Base-by-base conservation (phyloP, 2,113 vertebrate species). In the Embiotoca jacksoni region DNA sequence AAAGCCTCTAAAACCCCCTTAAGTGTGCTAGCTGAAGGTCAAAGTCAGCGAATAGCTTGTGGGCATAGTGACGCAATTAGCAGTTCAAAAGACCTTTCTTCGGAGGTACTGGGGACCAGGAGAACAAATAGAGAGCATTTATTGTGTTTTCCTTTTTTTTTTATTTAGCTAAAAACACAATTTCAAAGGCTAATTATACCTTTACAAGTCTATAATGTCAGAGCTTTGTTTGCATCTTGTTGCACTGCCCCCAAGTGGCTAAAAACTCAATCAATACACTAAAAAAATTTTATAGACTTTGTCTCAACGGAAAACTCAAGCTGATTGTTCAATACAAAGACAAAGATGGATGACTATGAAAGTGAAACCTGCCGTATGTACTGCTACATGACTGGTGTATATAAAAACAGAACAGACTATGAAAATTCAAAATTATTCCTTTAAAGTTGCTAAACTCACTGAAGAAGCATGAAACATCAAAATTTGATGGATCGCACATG, bases 381-480 rank as follows among this genome's bases (percentile, higher is more conserved):
- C 35, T 63, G 16, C 30, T 49, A 58, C 33, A 37, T 16, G 16
- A 75, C 30, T 6, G 1, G 46, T 64, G 53, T 39, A 41, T 50
- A 70, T 72, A 57, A 69, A 72, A 70, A 15, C 56, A 7, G 44
- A 56, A 78, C 4, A 64, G 76, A 85, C 70, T 35, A 64, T 33
- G 64, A 63, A 10, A 44, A n/a, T 50, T 70, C 74, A 37, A 56
- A 57, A 81, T 68, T 55, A 73, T 86, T 88, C 69, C 69, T 80
- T 67, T 68, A 77, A 53, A 66, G 61, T 50, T 75, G 60, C 54
- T 68, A 73, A 72, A 80, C 47, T 80, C 60, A 63, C 64, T 75
- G 78, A 75, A 77, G 6, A 64, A 68, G 84, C 84, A 87, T 87
- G 78, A 62, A 41, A 30, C 54, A 80, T 72, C 83, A 56, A 74